Conservation (phyloP, 2,113 vertebrate species). For the Callaeas wilsoni region DNA sequence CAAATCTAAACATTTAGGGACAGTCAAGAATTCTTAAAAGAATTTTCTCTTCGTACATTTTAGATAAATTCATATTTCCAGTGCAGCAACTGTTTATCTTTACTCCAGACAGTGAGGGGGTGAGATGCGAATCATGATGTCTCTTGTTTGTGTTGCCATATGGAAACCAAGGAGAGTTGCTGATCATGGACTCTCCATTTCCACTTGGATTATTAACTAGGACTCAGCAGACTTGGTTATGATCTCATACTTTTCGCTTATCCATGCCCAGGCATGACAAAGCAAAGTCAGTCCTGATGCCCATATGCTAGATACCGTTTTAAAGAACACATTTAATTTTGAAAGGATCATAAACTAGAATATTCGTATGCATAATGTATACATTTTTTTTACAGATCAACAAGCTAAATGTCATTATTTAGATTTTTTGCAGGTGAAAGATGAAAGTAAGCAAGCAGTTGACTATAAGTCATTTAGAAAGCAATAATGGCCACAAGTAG, state of each 20-base stretch:
- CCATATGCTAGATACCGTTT: neutral
- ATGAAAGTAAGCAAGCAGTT: neutral
- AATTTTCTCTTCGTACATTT: neutral
- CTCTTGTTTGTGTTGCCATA: neutral
- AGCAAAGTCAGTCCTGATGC: neutral
- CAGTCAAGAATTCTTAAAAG: slow-evolving; percentile 17
- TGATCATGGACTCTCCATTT: neutral
- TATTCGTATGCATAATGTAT: neutral
- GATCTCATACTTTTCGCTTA: neutral
- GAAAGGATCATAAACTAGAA: neutral
- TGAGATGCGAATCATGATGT: neutral
- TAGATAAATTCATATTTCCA: slow-evolving; percentile 23
- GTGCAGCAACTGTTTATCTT: slow-evolving; percentile 28
- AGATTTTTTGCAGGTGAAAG: neutral
- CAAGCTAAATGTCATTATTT: neutral
- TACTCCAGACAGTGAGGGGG: neutral
- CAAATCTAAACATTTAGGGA: slow-evolving; percentile 55
- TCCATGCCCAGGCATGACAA: neutral
- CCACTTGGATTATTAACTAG: neutral
- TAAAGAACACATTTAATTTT: neutral
- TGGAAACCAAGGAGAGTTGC: neutral
- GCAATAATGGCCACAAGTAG: neutral
- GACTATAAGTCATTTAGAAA: neutral
- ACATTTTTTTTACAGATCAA: neutral
- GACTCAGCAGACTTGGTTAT: neutral